Evolutionary conservation across 2,888 invertebrate species (phyloP).

Genomic region (Drosophila macrothrix): DNA sequence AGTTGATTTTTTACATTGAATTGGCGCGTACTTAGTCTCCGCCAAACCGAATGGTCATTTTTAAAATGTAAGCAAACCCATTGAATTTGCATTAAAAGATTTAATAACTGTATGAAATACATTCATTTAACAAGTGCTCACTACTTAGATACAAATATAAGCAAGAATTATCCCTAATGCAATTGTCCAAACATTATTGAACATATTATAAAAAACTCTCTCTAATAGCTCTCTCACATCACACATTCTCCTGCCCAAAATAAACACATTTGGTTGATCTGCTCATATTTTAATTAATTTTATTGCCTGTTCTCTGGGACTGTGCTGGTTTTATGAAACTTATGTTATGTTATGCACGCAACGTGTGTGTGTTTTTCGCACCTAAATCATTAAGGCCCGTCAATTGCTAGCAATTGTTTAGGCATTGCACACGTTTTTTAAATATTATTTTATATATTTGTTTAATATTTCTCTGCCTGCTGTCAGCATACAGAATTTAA

Average conservation of each 20-base stretch:
- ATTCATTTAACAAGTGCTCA: not conserved
- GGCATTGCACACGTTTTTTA: conserved; percentile 37
- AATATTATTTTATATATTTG: conserved; percentile 33
- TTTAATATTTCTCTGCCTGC: conserved; percentile 18
- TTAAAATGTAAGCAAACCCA: conserved; percentile 13
- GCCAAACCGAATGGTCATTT: not conserved
- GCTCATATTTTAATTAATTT: too few relatives aligned
- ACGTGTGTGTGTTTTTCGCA: conserved; percentile 72
- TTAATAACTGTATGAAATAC: conserved; percentile 21
- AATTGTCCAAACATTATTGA: not conserved
- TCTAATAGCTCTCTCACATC: not conserved
- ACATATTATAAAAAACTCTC: not conserved
- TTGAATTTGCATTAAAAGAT: conserved; percentile 62
- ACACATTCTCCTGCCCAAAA: conserved; percentile 19
- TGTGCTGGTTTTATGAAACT: conserved; percentile 35
- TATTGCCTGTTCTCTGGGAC: conserved; percentile 21
- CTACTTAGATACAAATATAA: not conserved
- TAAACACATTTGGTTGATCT: conserved; percentile 23
- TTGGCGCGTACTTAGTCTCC: not conserved
- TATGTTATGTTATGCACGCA: conserved; percentile 53
- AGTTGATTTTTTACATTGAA: conserved; percentile 29
- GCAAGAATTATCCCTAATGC: not conserved
- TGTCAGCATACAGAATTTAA: conserved; percentile 55
- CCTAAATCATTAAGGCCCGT: conserved; percentile 66
- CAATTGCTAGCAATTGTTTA: conserved; percentile 47